Percentiles rank a stretch among this genome's conserved stretches.
phyloP scores from a whole-genome alignment of 2,113 vertebrate genomes.

The Gila orcuttii region DNA sequence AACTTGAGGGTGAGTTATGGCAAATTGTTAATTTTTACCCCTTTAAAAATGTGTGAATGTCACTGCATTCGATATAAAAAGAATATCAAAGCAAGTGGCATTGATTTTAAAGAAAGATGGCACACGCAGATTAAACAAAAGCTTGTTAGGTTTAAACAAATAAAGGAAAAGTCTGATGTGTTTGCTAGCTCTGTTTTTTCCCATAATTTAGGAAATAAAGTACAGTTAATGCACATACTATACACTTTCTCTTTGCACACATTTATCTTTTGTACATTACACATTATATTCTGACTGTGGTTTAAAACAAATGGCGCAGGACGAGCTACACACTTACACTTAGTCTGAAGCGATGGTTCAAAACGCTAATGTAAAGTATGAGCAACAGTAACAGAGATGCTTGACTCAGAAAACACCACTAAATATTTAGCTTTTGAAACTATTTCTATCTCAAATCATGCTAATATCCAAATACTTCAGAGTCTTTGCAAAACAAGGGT shows the following conservation, averaged over 20 bases:
- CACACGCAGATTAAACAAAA: no score
- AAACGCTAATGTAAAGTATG: background rate
- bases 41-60: no score
- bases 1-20: no score
- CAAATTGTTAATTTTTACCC: no score
- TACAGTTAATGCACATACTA: background rate
- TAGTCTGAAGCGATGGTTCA: background rate
- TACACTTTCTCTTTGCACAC: background rate
- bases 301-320: no score
- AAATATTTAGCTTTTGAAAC: background rate
- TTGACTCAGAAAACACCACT: background rate
- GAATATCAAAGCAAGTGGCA: no score
- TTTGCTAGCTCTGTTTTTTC: background rate
- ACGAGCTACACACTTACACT: background rate
- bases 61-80: no score
- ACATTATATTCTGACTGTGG: no score
- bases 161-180: no score
- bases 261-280: no score
- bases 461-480: background rate
- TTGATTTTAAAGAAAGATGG: no score
- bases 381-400: background rate
- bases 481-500: background rate
- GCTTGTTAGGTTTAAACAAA: no score
- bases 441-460: conserved; percentile 17
- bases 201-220: background rate